These are phyloP conservation scores for Hormiphora californensis DNA, from an alignment of 37 sponge, comb jelly and placozoan species.

Conservation along the genomic window DNA sequence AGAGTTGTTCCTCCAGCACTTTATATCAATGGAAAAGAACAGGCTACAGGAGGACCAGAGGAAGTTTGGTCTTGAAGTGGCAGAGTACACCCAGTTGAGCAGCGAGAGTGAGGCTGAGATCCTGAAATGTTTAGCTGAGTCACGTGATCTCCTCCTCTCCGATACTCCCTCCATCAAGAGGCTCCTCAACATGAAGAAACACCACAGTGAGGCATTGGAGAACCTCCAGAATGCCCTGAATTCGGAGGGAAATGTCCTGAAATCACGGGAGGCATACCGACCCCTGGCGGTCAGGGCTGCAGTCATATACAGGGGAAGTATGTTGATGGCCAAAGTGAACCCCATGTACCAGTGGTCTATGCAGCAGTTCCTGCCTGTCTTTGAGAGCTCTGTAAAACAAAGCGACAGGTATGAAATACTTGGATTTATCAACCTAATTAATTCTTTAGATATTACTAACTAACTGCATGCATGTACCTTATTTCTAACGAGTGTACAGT, in stretches of 20 bases:
- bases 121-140: constrained; percentile 18
- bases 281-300: constrained; percentile 38
- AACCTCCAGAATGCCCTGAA: constrained; percentile 8
- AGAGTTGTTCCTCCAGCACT: constrained; percentile 52
- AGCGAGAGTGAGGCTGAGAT: constrained; percentile 15
- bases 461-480: not conserved
- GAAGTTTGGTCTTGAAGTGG: constrained; percentile 21
- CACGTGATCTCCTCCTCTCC: not conserved
- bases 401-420: not conserved
- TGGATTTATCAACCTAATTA: not conserved
- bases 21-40: constrained; percentile 44
- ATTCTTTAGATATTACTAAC: not conserved
- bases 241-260: constrained; percentile 31
- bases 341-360: constrained; percentile 53
- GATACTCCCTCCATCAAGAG: constrained; percentile 24
- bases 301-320: not conserved
- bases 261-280: constrained; percentile 37
- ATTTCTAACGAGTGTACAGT: constrained; percentile 9
- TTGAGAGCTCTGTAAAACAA: not conserved
- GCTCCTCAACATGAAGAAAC: constrained; percentile 43
- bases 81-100: constrained; percentile 6
- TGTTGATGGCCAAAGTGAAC: constrained; percentile 30
- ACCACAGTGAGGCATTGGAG: constrained; percentile 34
- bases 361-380: constrained; percentile 31
- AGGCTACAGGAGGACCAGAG: constrained; percentile 43